phyloP scores from a whole-genome alignment of 2,888 invertebrate genomes.

The Alcis repandata region DNA sequence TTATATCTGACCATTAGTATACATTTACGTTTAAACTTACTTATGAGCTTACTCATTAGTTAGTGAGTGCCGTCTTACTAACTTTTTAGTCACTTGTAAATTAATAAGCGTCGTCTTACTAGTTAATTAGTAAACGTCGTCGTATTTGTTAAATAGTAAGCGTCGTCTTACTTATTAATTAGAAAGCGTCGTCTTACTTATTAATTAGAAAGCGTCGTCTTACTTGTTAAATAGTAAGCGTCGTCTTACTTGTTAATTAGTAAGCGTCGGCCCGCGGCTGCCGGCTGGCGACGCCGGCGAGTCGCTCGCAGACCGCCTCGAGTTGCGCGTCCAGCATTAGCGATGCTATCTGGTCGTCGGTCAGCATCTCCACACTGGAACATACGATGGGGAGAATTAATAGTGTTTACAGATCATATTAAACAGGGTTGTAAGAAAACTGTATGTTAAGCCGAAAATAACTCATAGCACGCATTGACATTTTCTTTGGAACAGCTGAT shows the following conservation, averaged over 20 bases:
- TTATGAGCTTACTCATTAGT: neutral
- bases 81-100: neutral
- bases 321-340: slow-evolving; percentile 91
- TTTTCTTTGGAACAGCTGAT: no score
- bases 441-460: no score
- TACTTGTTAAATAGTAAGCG: neutral
- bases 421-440: no score
- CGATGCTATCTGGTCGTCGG: slow-evolving; percentile 91
- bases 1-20: no score
- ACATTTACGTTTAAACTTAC: no score
- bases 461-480: no score
- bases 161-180: neutral
- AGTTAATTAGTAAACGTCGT: neutral
- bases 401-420: no score
- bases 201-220: neutral
- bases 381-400: neutral
- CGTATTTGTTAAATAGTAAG: neutral
- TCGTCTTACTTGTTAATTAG: neutral
- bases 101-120: neutral
- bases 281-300: slow-evolving; percentile 79
- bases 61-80: neutral
- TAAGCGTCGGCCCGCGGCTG: slow-evolving; percentile 54
- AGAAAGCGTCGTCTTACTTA: neutral
- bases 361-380: slow-evolving; percentile 91
- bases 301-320: slow-evolving; percentile 89